Conservation (phyloP, 2,888 invertebrate species). For the Norana najaformis region DNA sequence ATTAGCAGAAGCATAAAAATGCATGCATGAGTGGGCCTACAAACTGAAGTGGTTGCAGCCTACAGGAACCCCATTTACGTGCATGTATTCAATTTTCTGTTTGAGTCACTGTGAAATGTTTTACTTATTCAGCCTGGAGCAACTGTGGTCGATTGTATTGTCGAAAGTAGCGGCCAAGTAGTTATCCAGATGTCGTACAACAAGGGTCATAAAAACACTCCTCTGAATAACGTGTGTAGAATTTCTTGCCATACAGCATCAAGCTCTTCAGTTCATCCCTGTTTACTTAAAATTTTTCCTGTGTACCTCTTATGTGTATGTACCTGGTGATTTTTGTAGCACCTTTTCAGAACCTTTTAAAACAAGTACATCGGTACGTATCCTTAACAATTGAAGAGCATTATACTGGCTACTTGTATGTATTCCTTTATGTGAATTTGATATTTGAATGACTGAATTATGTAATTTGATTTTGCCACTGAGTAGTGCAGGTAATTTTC, state of each 20-base stretch:
- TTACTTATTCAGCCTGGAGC: not conserved
- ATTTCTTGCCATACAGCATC: not conserved
- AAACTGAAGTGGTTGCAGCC: not conserved
- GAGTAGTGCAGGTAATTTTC: too few relatives aligned
- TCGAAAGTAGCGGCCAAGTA: not conserved
- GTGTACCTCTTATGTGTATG: not conserved
- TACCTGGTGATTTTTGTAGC: not conserved
- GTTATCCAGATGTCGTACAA: conserved; percentile 31
- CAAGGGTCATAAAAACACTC: not conserved
- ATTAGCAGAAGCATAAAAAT: too few relatives aligned
- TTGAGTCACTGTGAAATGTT: not conserved
- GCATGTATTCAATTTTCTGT: not conserved
- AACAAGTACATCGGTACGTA: not conserved
- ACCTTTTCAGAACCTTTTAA: not conserved
- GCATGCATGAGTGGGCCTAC: too few relatives aligned
- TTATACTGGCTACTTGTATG: too few relatives aligned
- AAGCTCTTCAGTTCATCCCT: not conserved
- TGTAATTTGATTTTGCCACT: too few relatives aligned
- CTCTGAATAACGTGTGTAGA: conserved; percentile 19
- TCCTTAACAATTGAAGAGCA: too few relatives aligned
- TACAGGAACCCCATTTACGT: not conserved
- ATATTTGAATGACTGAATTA: too few relatives aligned
- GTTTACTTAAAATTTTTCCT: not conserved
- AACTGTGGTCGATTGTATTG: conserved; percentile 31
- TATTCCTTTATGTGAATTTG: too few relatives aligned